Evolutionary conservation across 2,797 vertebrate species (phyloP), one percentile per base, ranked within the genome.

Genomic region (Philypnodon macrostomus): DNA sequence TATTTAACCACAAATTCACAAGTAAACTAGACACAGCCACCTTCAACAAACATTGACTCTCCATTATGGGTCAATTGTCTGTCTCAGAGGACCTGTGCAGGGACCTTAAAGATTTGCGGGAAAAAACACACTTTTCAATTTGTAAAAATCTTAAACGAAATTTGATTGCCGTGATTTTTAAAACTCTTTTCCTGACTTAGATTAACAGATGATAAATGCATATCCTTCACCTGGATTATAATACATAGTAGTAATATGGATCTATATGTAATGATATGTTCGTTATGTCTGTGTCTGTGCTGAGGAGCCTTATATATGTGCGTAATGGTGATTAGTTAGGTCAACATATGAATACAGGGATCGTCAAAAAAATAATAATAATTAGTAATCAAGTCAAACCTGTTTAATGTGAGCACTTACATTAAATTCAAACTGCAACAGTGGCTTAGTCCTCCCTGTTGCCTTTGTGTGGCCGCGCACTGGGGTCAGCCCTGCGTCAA

Each of bases 21-120:
- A 90, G 93, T 91, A 96, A 95, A 96, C 94, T 92, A 91, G 78
- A 87, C 84, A 85, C 87, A 86, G 83, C 72, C 86, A 86, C 87
- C 84, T 79, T 88, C 87, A 90, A 90, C 87, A 93, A 94, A 94
- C 88, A 93, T 89, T 92, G 92, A 89, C 90, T 81, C 90, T 77
- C 74, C 81, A 73, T 74, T 85, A 56, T 73, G 69, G 69, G 70
- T 75, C 63, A 84, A 75, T 77, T 75, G 75, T 79, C 72, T 72
- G 77, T 76, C 70, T 83, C 65, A 16, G 17, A 57, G 45, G n/a
- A 34, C 59, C 41, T 37, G 35, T 37, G 3, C n/a, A n/a, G 45
- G 12, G 53, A 59, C 42, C 26, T 16, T 7, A 27, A n/a, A 23
- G 2, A 31, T 51, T n/a, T n/a, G n/a, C n/a, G n/a, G n/a, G n/a